Evolutionary conservation across 1,140 invertebrate genomes (phyloP).

Genomic region (Zaprionus taronus): DNA sequence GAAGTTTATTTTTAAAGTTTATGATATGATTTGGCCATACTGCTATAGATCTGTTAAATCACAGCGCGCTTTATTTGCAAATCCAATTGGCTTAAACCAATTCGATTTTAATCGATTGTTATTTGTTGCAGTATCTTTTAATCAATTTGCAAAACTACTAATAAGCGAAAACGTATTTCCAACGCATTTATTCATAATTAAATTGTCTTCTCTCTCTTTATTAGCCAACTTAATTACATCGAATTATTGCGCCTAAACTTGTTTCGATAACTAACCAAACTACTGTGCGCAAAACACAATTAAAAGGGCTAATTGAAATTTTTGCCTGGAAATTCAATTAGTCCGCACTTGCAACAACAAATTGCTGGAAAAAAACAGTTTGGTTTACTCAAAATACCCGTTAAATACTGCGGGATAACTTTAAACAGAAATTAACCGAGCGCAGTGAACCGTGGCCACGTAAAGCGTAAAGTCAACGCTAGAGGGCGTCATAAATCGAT

Average conservation of each 20-base stretch:
- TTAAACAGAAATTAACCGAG: slow-evolving; percentile 59
- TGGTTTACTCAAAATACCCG: slow-evolving; percentile 38
- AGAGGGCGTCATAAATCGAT: slow-evolving; percentile 67
- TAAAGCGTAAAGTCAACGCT: slow-evolving; percentile 61
- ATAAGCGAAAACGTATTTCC: neutral
- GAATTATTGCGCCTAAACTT: slow-evolving; percentile 8
- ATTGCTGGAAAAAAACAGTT: slow-evolving; percentile 26
- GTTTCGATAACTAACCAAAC: neutral
- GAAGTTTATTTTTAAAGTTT: no score
- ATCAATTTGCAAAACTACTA: neutral
- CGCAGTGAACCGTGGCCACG: slow-evolving; percentile 36
- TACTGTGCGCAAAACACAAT: slow-evolving; percentile 47
- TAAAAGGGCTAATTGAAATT: slow-evolving; percentile 73
- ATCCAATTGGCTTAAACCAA: neutral
- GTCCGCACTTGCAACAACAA: slow-evolving; percentile 10
- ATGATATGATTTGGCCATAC: no score
- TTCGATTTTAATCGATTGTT: neutral
- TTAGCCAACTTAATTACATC: slow-evolving; percentile 37
- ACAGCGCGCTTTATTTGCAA: no score
- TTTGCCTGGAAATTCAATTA: slow-evolving; percentile 65
- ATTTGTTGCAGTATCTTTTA: neutral
- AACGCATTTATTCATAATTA: neutral
- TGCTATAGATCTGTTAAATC: no score
- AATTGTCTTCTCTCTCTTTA: neutral
- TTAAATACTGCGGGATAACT: slow-evolving; percentile 47